Base-by-base conservation (phyloP, 2,797 vertebrate species). In the Megaceryle alcyon region DNA sequence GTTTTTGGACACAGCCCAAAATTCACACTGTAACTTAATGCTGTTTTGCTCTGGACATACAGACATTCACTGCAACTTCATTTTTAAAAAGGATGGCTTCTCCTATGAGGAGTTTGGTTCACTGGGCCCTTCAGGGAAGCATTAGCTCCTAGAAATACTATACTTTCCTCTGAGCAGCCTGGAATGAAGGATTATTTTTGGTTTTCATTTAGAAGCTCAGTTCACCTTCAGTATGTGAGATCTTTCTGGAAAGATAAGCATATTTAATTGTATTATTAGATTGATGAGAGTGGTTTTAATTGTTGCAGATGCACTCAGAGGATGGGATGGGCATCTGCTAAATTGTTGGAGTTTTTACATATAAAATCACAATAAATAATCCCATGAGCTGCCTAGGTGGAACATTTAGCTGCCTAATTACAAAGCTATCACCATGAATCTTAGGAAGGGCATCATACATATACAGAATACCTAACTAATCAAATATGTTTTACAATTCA, bases 41-140 rank as follows among this genome's bases (percentile, higher is more conserved):
- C 25, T 80, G 12, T 49, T 87, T 75, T 63, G 31, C 44, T 75
- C 48, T 28, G 44, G 64, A 84, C 28, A 51, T 76, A 59, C 35
- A 86, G 64, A 66, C 59, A 64, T 48, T 85, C 84, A 60, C 46
- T 83, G 72, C 56, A 88, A 79, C 53, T 94, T 65, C 44, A 14
- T 91, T 72, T 94, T 78, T 29, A 39, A 39, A 83, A 83, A 81
- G 65, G n/a, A 80, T 86, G 65, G 86, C 54, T 93, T 86, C 93
- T 79, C 75, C 78, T 80, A 39, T 77, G 26, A 70, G 33, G 71
- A 81, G 35, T 70, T 61, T 68, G 44, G 65, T 71, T 92, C 68
- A 68, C 53, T 76, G 71, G 44, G 68, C 21, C 78, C 73, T 86
- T 91, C 86, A 49, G 72, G 61, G 51, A 78, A 78, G 64, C 59